Evolutionary conservation across 2,888 invertebrate species (phyloP).

Genomic region (Lottia scabra): DNA sequence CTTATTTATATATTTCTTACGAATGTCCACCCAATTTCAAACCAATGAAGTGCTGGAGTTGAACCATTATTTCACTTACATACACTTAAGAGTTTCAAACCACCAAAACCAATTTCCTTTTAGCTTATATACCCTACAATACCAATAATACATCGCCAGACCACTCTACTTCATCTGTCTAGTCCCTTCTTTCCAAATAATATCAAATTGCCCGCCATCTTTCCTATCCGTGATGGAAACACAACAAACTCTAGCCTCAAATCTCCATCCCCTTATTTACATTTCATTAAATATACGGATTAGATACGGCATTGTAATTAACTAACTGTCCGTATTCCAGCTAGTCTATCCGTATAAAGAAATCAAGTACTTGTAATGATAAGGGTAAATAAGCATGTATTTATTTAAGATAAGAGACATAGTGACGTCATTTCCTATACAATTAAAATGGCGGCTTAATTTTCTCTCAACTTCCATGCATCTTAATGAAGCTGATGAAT

Average conservation of each 20-base stretch:
- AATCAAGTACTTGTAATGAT: not conserved
- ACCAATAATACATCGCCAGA: not conserved
- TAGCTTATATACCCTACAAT: not conserved
- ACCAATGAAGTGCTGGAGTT: too few species aligned
- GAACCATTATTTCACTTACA: too few species aligned
- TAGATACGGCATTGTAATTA: not conserved
- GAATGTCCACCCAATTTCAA: too few species aligned
- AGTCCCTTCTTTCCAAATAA: not conserved
- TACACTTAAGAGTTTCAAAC: too few species aligned
- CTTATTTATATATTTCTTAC: too few species aligned
- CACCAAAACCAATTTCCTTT: not conserved
- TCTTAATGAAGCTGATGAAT: not conserved
- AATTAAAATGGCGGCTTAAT: not conserved
- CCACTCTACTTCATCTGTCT: not conserved
- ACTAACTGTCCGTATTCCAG: not conserved
- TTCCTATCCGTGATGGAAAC: not conserved
- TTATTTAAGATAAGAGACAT: not conserved
- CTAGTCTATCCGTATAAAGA: slow-evolving; percentile 1
- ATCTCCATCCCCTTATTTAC: not conserved
- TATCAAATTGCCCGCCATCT: not conserved
- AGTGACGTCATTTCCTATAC: too few species aligned
- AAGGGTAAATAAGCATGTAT: not conserved
- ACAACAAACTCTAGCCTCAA: not conserved
- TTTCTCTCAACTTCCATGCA: not conserved
- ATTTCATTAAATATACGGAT: not conserved